Evolutionary conservation across 1,140 invertebrate species (phyloP).

Genomic region (Leptonema lineaticorne): DNA sequence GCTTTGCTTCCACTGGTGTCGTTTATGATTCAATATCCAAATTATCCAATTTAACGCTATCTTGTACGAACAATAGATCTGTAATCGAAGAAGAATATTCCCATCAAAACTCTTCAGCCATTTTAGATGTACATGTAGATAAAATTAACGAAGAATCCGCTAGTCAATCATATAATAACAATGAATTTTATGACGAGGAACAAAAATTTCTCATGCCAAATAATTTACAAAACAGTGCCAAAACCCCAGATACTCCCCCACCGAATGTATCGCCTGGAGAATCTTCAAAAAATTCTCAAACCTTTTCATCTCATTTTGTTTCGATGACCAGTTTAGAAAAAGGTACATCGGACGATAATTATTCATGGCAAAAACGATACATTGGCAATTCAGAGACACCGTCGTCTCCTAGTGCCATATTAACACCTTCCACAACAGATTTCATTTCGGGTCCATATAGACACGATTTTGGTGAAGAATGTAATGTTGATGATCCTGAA

Average conservation of each 20-base stretch:
- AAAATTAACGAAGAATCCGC: slow-evolving; percentile 30
- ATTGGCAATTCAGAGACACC: slow-evolving; percentile 43
- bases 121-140: slow-evolving; percentile 26
- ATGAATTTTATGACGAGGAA: slow-evolving; percentile 35
- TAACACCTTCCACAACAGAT: slow-evolving; percentile 55
- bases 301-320: slow-evolving; percentile 61
- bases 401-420: slow-evolving; percentile 58
- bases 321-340: slow-evolving; percentile 56
- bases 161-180: slow-evolving; percentile 1
- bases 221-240: slow-evolving; percentile 43
- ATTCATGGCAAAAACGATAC: slow-evolving; percentile 46
- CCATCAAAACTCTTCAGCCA: slow-evolving; percentile 22
- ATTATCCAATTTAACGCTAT: slow-evolving; percentile 41
- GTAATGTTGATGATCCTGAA: slow-evolving; percentile 44
- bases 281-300: slow-evolving; percentile 50
- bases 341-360: slow-evolving; percentile 39
- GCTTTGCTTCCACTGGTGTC: slow-evolving; percentile 50
- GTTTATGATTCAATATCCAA: slow-evolving; percentile 46
- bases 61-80: slow-evolving; percentile 48
- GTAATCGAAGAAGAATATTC: slow-evolving; percentile 51
- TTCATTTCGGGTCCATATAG: slow-evolving; percentile 19
- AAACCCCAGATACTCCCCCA: slow-evolving; percentile 61
- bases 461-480: slow-evolving; percentile 35
- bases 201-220: slow-evolving; percentile 27
- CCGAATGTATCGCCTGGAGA: slow-evolving; percentile 61